Evolutionary conservation across 2,888 invertebrate genomes (phyloP).

Genomic region (Thymelicus acteon): DNA sequence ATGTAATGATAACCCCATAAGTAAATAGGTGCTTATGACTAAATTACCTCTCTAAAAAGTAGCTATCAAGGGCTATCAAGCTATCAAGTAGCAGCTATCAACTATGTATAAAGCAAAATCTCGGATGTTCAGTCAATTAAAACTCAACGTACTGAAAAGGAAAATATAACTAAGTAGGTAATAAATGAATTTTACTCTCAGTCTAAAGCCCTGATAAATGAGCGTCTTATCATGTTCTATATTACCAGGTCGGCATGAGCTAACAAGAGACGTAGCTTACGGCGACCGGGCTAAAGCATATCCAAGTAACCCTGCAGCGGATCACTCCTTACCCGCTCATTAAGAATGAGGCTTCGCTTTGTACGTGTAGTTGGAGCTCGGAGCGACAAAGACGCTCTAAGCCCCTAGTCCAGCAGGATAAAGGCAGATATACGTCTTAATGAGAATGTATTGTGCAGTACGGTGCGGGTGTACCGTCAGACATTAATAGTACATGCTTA

Average conservation of each 20-base stretch:
- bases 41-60: too few species aligned
- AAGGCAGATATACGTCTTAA: constrained; percentile 8
- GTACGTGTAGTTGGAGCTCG: constrained; percentile 9
- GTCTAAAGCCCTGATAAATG: constrained; percentile 1
- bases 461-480: neutral
- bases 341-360: constrained; percentile 22
- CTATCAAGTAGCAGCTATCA: too few species aligned
- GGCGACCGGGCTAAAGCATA: constrained; percentile 13
- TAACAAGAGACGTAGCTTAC: constrained; percentile 12
- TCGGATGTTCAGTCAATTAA: too few species aligned
- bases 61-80: too few species aligned
- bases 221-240: constrained; percentile 2
- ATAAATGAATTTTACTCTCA: constrained; percentile 1
- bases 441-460: constrained; percentile 7
- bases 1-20: neutral
- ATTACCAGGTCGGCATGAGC: constrained; percentile 17
- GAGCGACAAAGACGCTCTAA: constrained; percentile 19
- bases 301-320: constrained; percentile 12
- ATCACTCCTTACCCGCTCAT: constrained; percentile 17
- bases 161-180: neutral
- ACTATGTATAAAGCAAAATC: too few species aligned
- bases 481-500: constrained; percentile 5
- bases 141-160: neutral
- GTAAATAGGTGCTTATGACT: too few species aligned
- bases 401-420: constrained; percentile 19